Evolutionary conservation across 2,888 invertebrate species (phyloP).

Genomic region (Vanessa cardui): DNA sequence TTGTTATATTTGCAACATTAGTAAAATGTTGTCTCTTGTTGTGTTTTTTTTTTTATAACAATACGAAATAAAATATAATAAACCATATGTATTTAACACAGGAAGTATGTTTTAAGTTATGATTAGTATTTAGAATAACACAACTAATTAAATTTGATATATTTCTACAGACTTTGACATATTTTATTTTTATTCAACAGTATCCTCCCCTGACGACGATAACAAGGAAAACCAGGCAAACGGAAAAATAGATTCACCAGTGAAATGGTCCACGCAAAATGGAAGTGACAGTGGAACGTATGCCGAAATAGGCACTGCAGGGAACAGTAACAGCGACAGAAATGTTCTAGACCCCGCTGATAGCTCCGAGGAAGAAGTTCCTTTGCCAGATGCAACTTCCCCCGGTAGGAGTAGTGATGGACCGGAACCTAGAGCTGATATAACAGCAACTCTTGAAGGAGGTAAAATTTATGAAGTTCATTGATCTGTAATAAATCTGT

Average conservation of each 20-base stretch:
- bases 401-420: slow-evolving; percentile 78
- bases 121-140: neutral
- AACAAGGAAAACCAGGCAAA: slow-evolving; percentile 80
- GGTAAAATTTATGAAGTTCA: slow-evolving; percentile 49
- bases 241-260: slow-evolving; percentile 75
- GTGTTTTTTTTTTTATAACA: too few relatives aligned
- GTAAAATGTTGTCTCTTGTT: too few relatives aligned
- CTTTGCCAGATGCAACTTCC: slow-evolving; percentile 74
- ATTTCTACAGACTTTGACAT: too few relatives aligned
- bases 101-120: too few relatives aligned
- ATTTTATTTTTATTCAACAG: too few relatives aligned
- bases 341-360: slow-evolving; percentile 77
- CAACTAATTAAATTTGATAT: neutral
- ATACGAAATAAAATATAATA: too few relatives aligned
- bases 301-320: slow-evolving; percentile 77
- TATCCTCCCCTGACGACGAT: slow-evolving; percentile 65
- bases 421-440: slow-evolving; percentile 76
- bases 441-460: slow-evolving; percentile 73
- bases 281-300: slow-evolving; percentile 80
- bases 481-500: too few relatives aligned
- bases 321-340: slow-evolving; percentile 72
- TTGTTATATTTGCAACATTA: too few relatives aligned
- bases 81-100: too few relatives aligned
- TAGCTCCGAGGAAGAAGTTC: slow-evolving; percentile 78
- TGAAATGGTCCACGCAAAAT: slow-evolving; percentile 76